A percentile compares a stretch with the other conserved stretches of the same genome.
These are phyloP conservation scores for Tinea trinotella DNA, from an alignment of 2,888 invertebrate genomes.

Conservation along the genomic window DNA sequence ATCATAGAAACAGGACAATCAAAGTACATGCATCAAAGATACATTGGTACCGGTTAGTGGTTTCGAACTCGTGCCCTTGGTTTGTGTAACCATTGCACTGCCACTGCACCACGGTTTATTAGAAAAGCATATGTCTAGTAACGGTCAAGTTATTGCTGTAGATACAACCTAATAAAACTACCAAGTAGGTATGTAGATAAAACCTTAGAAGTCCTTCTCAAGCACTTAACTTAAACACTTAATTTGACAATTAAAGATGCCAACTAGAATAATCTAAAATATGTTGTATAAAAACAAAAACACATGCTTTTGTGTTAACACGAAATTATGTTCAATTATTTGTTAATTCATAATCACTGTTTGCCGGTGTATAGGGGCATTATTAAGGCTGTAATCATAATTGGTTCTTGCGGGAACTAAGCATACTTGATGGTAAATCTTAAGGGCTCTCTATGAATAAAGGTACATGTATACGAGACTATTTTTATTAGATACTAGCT, in stretches of 20 bases:
- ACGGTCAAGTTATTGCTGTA: too few relatives aligned
- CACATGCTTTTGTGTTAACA: constrained; percentile 27
- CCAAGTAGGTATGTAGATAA: not conserved
- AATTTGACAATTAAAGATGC: not conserved
- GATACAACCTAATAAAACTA: too few relatives aligned
- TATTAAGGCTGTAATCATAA: constrained; percentile 41
- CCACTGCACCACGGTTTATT: too few relatives aligned
- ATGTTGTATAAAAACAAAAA: constrained; percentile 10
- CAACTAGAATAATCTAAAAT: constrained; percentile 9
- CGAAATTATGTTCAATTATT: constrained; percentile 42
- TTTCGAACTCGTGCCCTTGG: too few relatives aligned
- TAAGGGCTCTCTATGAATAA: constrained; percentile 23
- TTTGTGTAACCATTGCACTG: too few relatives aligned
- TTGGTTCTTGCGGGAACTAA: constrained; percentile 33
- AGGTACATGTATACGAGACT: too few relatives aligned
- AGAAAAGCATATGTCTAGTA: too few relatives aligned
- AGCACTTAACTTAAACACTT: not conserved
- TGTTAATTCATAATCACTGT: constrained; percentile 46
- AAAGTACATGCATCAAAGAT: too few relatives aligned
- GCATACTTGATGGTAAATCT: constrained; percentile 34
- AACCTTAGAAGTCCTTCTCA: not conserved
- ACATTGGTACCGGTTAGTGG: too few relatives aligned
- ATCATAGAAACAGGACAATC: too few relatives aligned
- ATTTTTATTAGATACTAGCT: too few relatives aligned
- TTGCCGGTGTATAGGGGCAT: constrained; percentile 31